Conservation (phyloP, 2,113 vertebrate genomes). For the Zingel zingel region DNA sequence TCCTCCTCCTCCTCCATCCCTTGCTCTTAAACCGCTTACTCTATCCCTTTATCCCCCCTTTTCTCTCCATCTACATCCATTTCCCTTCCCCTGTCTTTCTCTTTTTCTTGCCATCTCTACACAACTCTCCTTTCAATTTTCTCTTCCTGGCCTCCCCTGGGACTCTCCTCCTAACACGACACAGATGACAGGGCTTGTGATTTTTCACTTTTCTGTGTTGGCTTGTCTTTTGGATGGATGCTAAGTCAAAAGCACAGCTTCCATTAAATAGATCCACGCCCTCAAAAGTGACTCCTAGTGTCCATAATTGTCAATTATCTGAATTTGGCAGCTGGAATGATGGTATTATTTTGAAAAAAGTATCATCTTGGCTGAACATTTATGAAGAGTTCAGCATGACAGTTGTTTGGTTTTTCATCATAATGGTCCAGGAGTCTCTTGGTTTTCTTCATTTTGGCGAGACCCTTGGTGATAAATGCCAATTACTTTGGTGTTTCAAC, state of each 20-base stretch:
- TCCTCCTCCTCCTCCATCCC: constrained; percentile 30
- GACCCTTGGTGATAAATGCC: background rate
- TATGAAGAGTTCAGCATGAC: background rate
- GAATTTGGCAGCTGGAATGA: background rate
- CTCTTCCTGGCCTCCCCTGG: constrained; percentile 38
- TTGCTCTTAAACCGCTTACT: constrained; percentile 36
- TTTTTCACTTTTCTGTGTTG: constrained; percentile 15
- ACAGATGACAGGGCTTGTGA: constrained; percentile 13
- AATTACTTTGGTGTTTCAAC: background rate
- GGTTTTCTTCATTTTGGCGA: background rate
- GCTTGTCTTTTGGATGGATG: constrained; percentile 1
- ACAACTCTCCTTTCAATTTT: constrained; percentile 56
- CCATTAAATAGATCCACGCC: background rate
- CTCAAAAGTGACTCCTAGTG: background rate
- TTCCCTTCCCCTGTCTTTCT: constrained; percentile 32
- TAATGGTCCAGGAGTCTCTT: background rate
- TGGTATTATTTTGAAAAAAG: background rate
- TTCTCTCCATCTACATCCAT: constrained; percentile 45
- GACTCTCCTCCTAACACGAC: constrained; percentile 46
- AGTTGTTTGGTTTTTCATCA: background rate
- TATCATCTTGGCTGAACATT: background rate
- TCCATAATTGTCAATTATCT: background rate
- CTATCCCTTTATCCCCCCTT: constrained; percentile 39
- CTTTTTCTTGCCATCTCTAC: constrained; percentile 20
- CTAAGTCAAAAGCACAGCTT: constrained; percentile 1